Base-by-base conservation (phyloP, 2,888 invertebrate genomes). In the Stenolophus ochropezus region DNA sequence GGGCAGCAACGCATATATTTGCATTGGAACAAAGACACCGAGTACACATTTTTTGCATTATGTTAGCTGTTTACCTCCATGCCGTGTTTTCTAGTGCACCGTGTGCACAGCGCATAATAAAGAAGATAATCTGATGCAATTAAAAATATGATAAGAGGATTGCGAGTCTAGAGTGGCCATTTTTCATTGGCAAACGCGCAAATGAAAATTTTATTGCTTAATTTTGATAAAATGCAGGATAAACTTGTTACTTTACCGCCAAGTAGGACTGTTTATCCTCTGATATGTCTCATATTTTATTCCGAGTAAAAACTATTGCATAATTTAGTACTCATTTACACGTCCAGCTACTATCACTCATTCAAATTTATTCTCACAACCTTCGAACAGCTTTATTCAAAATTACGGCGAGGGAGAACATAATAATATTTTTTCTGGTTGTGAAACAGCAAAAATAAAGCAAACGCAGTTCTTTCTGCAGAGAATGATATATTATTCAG, bases 401-500 rank as follows among this genome's bases (percentile, higher is more conserved):
- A n/a, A n/a, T n/a, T n/a, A n/a, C n/a, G n/a, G n/a, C 27, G 11
- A 11, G 33, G 8, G 18, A 27, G 18, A n/a, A 69, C 65, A 69
- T 33, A 69, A 69, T 69, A 69, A 33, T 33, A 69, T 69, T 69
- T 33, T n/a, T 69, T 25, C 33, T 0, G 18, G 33, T 33, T 18
- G 65, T 6, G 33, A 69, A 42, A 69, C 16, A 33, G 33, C 33
- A 69, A 33, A 61, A 23, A 25, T 27, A 61, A 61, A 69, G 65
- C 65, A 33, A 18, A 14, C 16, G 65, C 33, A 73, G 49, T 75
- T 71, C 27, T 77, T 80, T 79, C 16, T 20, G 6, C 23, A n/a
- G 42, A 33, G 73, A 80, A 73, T 80, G 80, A 80, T 80, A 73
- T 80, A 80, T 80, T 73, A 73, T 73, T 27, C 73, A 80, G 80